Conservation (phyloP, 2,113 vertebrate genomes). For the Dromiciops gliroides region DNA sequence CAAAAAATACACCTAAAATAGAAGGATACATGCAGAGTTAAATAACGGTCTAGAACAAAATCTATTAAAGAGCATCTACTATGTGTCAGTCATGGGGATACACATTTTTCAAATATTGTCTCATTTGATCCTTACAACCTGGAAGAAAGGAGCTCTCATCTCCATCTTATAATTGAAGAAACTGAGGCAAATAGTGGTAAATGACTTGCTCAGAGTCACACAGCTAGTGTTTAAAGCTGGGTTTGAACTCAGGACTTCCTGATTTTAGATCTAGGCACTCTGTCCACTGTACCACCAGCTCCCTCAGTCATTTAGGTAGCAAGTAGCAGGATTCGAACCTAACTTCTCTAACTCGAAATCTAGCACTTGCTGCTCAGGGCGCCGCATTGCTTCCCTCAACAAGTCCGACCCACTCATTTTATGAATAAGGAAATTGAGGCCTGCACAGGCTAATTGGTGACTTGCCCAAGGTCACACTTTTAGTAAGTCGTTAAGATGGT, state of each 20-base stretch:
- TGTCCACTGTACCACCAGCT: background rate
- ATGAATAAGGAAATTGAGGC: background rate
- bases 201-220: background rate
- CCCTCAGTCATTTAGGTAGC: background rate
- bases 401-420: background rate
- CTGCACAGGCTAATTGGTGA: background rate
- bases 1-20: no score
- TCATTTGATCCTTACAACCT: background rate
- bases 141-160: background rate
- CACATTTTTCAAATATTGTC: background rate
- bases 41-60: no score
- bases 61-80: background rate
- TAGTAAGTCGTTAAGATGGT: no score
- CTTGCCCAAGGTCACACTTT: background rate
- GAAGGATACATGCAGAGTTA: no score
- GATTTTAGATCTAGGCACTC: background rate
- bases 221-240: background rate
- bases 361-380: background rate
- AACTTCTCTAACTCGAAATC: background rate
- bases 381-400: background rate
- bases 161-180: background rate
- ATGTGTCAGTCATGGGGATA: background rate
- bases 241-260: background rate
- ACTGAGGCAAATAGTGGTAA: background rate
- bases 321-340: background rate